Evolutionary conservation across 2,888 invertebrate genomes (phyloP).

Genomic region (Tachina grossa): DNA sequence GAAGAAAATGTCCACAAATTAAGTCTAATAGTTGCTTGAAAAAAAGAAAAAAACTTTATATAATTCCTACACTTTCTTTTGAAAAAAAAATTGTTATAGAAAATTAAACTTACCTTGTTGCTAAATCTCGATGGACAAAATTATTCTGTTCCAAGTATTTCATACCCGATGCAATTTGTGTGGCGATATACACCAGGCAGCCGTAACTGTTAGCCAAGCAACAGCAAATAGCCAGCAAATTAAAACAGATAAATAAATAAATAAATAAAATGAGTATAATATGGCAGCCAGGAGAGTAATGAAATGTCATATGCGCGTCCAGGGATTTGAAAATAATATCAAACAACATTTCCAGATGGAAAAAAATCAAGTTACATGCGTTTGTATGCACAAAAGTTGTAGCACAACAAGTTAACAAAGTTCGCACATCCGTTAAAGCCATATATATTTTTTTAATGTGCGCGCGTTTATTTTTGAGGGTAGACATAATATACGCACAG

Average conservation of each 20-base stretch:
- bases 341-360: conserved; percentile 52
- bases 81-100: too few species aligned
- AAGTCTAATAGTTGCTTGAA: too few species aligned
- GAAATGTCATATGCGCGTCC: conserved; percentile 65
- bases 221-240: background rate
- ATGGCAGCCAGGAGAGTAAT: conserved; percentile 58
- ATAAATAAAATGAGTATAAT: background rate
- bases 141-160: conserved; percentile 93
- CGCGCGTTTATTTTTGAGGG: conserved; percentile 71
- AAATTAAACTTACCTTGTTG: conserved; percentile 86
- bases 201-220: conserved; percentile 86
- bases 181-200: conserved; percentile 92
- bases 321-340: conserved; percentile 51
- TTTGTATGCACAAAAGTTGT: conserved; percentile 35
- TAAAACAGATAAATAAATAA: background rate
- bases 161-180: conserved; percentile 95
- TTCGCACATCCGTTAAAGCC: conserved; percentile 76
- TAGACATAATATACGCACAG: conserved; percentile 31
- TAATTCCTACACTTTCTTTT: too few species aligned
- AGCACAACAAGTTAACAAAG: conserved; percentile 78
- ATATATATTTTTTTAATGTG: conserved; percentile 44
- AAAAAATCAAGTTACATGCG: background rate
- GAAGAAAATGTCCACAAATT: too few species aligned
- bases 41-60: too few species aligned
- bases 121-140: conserved; percentile 93